Conservation (phyloP, 92 coral and sea anemone species). For the Heliopora coerulea region DNA sequence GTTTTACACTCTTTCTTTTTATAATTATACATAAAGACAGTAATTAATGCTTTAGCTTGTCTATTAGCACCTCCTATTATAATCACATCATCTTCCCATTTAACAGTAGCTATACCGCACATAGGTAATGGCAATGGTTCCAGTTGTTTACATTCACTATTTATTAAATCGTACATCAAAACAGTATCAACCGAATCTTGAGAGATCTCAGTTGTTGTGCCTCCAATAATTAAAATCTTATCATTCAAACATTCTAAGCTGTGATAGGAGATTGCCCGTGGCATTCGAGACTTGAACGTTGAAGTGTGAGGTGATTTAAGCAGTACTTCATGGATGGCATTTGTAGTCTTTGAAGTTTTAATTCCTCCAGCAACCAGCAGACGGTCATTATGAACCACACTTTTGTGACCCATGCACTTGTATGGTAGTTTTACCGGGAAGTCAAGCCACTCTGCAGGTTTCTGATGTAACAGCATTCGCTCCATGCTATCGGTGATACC, state of each 20-base stretch:
- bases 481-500: no score
- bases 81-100: constrained; percentile 17
- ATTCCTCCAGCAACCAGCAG: neutral
- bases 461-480: no score
- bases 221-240: constrained; percentile 15
- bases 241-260: neutral
- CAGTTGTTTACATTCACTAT: neutral
- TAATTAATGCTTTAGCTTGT: neutral
- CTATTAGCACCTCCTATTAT: constrained; percentile 23
- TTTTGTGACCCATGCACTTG: neutral
- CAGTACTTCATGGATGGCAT: neutral
- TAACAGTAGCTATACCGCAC: constrained; percentile 30
- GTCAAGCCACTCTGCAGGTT: no score
- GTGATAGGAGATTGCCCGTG: constrained; percentile 1
- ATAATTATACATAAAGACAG: no score
- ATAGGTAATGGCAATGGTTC: constrained; percentile 16
- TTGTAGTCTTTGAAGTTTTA: neutral
- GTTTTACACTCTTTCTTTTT: neutral
- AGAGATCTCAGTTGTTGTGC: neutral
- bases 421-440: no score
- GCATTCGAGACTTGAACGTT: neutral
- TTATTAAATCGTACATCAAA: neutral
- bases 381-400: no score
- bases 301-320: neutral
- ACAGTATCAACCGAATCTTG: neutral